A percentile compares a stretch with the other conserved stretches of the same genome.
Evolutionary conservation across 2,797 vertebrate species (phyloP).

Genomic region (Xiphophorus birchmanni): DNA sequence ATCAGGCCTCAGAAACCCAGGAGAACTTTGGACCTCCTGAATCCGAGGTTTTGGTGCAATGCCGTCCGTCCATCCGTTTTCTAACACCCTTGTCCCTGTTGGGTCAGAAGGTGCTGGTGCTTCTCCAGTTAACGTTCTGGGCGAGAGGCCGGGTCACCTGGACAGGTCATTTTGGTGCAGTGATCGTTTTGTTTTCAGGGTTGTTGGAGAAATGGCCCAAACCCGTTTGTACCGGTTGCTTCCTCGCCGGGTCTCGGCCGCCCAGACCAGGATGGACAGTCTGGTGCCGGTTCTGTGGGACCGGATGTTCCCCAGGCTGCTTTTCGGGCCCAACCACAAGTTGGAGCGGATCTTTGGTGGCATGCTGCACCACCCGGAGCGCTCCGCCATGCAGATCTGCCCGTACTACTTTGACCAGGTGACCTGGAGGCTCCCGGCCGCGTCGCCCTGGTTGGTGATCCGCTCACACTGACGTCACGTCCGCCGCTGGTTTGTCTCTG

Average conservation of each 20-base stretch:
- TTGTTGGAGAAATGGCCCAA: conserved; percentile 12
- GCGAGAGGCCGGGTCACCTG: too few relatives aligned
- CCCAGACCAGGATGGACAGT: conserved; percentile 25
- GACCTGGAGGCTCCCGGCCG: conserved; percentile 23
- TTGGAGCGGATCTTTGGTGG: conserved; percentile 31
- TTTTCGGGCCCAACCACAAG: conserved; percentile 22
- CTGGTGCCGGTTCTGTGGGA: conserved; percentile 45
- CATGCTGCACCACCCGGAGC: conserved; percentile 19
- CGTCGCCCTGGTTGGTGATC: neutral
- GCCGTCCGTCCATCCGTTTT: neutral
- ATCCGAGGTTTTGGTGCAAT: neutral
- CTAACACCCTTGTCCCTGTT: too few relatives aligned
- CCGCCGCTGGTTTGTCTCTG: too few relatives aligned
- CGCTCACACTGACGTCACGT: too few relatives aligned
- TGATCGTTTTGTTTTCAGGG: neutral
- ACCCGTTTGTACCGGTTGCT: conserved; percentile 30
- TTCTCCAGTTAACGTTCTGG: too few relatives aligned
- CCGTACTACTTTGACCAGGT: conserved; percentile 59
- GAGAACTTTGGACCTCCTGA: too few relatives aligned
- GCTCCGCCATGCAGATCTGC: conserved; percentile 32
- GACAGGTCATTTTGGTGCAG: neutral
- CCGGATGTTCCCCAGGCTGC: conserved; percentile 3
- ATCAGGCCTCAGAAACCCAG: too few relatives aligned
- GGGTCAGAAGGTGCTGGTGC: too few relatives aligned
- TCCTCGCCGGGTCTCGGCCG: neutral